Evolutionary conservation across 2,797 vertebrate genomes (phyloP).

Genomic region (Enteromius treurensis): DNA sequence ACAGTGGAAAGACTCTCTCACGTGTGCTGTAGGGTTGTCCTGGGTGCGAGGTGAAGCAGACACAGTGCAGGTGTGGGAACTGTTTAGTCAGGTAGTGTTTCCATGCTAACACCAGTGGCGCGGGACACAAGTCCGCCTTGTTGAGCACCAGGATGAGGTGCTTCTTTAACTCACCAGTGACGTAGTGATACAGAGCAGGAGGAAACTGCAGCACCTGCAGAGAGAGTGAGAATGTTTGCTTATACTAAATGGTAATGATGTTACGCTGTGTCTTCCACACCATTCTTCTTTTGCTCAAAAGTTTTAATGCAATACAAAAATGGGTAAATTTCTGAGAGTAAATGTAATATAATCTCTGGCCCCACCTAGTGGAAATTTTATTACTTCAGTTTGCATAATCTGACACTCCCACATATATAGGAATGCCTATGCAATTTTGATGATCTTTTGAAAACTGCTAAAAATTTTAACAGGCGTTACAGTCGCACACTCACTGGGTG

Average conservation of each 20-base stretch:
- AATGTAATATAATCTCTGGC: constrained; percentile 15
- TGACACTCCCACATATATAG: not conserved
- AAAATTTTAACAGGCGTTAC: constrained; percentile 35
- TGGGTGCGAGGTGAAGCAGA: constrained; percentile 90
- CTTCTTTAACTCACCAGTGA: constrained; percentile 84
- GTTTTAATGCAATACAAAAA: not conserved
- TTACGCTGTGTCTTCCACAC: not conserved
- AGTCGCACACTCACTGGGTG: constrained; percentile 82
- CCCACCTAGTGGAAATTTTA: constrained; percentile 26
- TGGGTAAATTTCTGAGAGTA: not conserved
- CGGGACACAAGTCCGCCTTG: constrained; percentile 87
- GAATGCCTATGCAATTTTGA: constrained; percentile 16
- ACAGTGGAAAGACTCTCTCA: constrained; percentile 50
- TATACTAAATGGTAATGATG: not conserved
- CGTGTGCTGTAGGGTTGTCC: constrained; percentile 82
- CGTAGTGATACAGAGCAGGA: constrained; percentile 85
- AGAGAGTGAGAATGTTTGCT: constrained; percentile 4
- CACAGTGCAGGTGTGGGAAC: constrained; percentile 83
- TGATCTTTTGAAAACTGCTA: constrained; percentile 31
- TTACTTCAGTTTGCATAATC: not conserved
- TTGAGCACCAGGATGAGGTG: constrained; percentile 89
- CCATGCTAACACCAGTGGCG: constrained; percentile 88
- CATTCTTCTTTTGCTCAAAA: not conserved
- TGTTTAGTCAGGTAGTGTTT: constrained; percentile 87
- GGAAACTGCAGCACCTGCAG: constrained; percentile 89